Conservation (phyloP, 2,113 vertebrate species). For the Labeo rohita region DNA sequence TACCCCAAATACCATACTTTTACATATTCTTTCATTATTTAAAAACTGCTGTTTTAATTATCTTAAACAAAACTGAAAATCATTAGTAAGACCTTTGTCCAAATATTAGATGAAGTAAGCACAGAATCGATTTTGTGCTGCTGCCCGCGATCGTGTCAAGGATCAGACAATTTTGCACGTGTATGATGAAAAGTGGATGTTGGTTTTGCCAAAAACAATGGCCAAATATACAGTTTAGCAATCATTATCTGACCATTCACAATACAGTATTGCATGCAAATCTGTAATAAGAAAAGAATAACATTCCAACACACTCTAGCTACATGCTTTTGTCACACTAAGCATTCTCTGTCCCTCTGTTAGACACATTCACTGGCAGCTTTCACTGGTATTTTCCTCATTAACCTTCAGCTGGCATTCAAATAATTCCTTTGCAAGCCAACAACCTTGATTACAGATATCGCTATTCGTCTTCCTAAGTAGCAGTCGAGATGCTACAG, state of each 20-base stretch:
- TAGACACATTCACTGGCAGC: conserved; percentile 13
- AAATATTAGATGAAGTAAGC: too few species aligned
- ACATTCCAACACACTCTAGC: background rate
- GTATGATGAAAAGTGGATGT: too few species aligned
- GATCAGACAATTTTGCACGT: too few species aligned
- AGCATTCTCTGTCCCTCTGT: conserved; percentile 31
- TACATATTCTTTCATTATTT: too few species aligned
- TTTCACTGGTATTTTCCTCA: conserved; percentile 56
- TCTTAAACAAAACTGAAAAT: too few species aligned
- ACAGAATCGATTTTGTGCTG: too few species aligned
- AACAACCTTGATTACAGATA: conserved; percentile 51
- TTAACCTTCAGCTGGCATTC: conserved; percentile 60
- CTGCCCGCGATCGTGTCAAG: too few species aligned
- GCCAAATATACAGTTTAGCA: background rate
- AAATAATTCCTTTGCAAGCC: conserved; percentile 36
- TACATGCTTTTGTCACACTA: background rate
- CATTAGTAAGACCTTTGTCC: too few species aligned
- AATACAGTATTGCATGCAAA: background rate
- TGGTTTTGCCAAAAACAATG: background rate
- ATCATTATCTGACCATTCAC: background rate
- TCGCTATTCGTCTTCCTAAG: conserved; percentile 36
- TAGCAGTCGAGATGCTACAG: conserved; percentile 7
- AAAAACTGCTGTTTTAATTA: too few species aligned
- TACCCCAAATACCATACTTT: too few species aligned
- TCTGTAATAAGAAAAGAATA: background rate